Percentiles rank a stretch among this genome's conserved stretches.
Conservation (phyloP, 2,888 invertebrate species). For the Rotaria macrura region DNA sequence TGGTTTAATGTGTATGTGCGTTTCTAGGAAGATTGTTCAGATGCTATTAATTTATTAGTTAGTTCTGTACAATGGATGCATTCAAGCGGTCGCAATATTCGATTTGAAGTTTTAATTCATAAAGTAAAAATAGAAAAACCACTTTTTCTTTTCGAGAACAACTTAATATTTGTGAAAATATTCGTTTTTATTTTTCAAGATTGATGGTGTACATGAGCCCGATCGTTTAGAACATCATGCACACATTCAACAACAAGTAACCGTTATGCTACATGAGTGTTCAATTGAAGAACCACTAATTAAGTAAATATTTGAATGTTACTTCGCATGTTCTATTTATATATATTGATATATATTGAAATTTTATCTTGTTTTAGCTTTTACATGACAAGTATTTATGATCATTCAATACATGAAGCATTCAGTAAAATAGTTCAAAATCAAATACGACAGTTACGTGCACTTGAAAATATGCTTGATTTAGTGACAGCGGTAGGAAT, state of each 20-base stretch:
- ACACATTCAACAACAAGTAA: not conserved
- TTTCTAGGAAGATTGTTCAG: not conserved
- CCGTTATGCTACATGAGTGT: not conserved
- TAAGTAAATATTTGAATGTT: not conserved
- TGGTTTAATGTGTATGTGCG: not conserved
- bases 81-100: not conserved
- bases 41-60: not conserved
- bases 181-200: not conserved
- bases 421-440: slow-evolving; percentile 13
- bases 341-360: not conserved
- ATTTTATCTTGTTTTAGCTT: not conserved
- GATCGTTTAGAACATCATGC: not conserved
- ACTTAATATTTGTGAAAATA: not conserved
- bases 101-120: slow-evolving; percentile 10
- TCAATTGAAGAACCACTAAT: not conserved
- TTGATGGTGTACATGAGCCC: not conserved
- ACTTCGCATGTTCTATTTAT: too few species aligned
- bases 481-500: not conserved
- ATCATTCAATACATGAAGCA: slow-evolving; percentile 15
- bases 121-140: not conserved
- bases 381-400: slow-evolving; percentile 18
- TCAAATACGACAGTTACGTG: slow-evolving; percentile 8
- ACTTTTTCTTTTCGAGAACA: not conserved
- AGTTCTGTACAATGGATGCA: not conserved
- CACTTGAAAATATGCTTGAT: slow-evolving; percentile 5